Percentiles rank a stretch among this genome's conserved stretches.
Conservation (phyloP, 2,113 vertebrate genomes). For the Tonatia bakeri region DNA sequence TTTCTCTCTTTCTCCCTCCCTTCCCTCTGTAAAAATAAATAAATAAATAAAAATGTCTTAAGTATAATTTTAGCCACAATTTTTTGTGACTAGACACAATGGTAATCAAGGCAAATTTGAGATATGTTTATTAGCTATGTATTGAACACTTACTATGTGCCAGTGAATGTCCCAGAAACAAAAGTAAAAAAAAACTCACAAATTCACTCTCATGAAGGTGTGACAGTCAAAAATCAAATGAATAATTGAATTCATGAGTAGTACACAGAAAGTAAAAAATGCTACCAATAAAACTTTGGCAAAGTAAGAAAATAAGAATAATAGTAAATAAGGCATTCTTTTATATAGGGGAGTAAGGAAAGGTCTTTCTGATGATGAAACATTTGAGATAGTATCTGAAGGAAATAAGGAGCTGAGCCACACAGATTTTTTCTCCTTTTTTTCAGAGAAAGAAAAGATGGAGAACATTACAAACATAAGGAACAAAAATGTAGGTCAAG, state of each 20-base stretch:
- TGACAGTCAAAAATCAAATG: not conserved
- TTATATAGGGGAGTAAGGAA: not conserved
- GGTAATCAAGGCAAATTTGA: not conserved
- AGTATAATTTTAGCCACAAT: not conserved
- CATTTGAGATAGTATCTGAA: not conserved
- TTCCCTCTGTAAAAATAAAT: too few species aligned
- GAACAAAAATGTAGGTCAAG: not conserved
- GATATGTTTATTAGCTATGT: not conserved
- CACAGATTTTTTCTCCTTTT: not conserved
- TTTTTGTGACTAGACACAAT: not conserved
- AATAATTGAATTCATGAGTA: not conserved
- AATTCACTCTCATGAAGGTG: not conserved
- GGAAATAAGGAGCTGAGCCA: not conserved
- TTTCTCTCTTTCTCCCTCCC: too few species aligned
- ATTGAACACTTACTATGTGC: not conserved
- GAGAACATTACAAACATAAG: not conserved
- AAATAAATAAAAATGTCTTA: too few species aligned
- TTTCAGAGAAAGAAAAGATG: not conserved
- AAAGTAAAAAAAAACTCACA: not conserved
- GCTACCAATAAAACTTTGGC: not conserved
- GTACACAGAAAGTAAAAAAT: not conserved
- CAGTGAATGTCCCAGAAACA: not conserved
- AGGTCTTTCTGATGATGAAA: not conserved
- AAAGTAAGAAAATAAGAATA: not conserved
- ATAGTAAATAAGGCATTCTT: not conserved